Evolutionary conservation across 2,797 vertebrate genomes (phyloP), one percentile per base, ranked within the genome.

Genomic region (Etheostoma perlongum): DNA sequence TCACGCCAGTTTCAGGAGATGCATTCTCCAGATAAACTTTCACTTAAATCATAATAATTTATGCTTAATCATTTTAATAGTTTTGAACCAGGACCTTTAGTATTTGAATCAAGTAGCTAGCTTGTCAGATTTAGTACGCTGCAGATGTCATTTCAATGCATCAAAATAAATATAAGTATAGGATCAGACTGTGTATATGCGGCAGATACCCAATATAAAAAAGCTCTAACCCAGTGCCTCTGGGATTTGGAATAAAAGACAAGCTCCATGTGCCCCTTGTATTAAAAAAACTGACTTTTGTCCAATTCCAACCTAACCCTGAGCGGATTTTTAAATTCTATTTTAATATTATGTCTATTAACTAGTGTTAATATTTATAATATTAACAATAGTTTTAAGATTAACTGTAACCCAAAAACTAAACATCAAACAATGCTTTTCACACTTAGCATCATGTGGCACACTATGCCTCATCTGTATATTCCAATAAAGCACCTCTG

Each of bases 361-460:
- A 30, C 30, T 30, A 30, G 30, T 30, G 30, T 30, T 30, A 6
- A 30, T 30, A 30, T 30, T 30, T 30, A 5, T 30, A 30, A 30
- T 30, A 30, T 30, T 30, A 53, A 46, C 58, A 54, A 14, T 23
- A 55, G 15, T 9, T 5, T n/a, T 25, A 10, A 23, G 42, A 60
- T 53, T 7, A n/a, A 40, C 21, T 68, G 11, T 36, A 51, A 52
- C 25, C 18, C 25, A 57, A 19, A 53, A 46, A 40, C 51, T 5
- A 3, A 80, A 62, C 21, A 14, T 67, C 11, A 52, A 47, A 64
- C 55, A 57, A 30, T 48, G 6, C n/a, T 27, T 78, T 67, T 78
- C 33, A 40, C 36, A 40, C 36, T 40, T 40, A 48, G 51, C 33
- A 30, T 13, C 15, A 40, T 7, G 12, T 82, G 33, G 25, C 44